phyloP scores from a whole-genome alignment of 2,797 vertebrate genomes.

The Erpetoichthys calabaricus region DNA sequence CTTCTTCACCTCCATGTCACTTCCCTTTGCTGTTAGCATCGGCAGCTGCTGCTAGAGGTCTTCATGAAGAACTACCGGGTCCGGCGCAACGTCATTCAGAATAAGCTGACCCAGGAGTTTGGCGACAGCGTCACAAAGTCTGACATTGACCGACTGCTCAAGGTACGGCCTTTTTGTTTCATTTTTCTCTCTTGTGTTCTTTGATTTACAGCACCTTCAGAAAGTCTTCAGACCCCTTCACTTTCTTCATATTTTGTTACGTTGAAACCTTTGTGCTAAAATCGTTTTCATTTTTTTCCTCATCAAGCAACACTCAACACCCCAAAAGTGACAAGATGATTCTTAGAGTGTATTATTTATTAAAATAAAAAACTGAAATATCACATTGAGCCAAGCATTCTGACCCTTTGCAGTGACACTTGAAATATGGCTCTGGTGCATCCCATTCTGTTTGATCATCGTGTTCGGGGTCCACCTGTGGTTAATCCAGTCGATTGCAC shows the following conservation, averaged over 20 bases:
- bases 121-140: conserved; percentile 71
- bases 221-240: too few species aligned
- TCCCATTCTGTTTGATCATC: too few species aligned
- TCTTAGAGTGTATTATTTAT: neutral
- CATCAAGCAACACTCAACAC: too few species aligned
- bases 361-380: too few species aligned
- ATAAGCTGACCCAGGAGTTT: conserved; percentile 66
- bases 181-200: neutral
- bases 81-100: conserved; percentile 66
- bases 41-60: conserved; percentile 79
- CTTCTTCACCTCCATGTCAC: neutral
- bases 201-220: too few species aligned
- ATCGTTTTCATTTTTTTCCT: too few species aligned
- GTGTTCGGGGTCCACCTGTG: too few species aligned
- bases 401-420: too few species aligned
- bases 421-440: too few species aligned
- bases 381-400: too few species aligned
- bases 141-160: conserved; percentile 80
- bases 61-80: conserved; percentile 82
- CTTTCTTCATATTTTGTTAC: neutral
- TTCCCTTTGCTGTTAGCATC: conserved; percentile 50
- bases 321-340: neutral
- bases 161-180: conserved; percentile 43
- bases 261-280: neutral
- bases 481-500: too few species aligned